phyloP scores from a whole-genome alignment of 2,797 vertebrate species.

The Betta splendens region DNA sequence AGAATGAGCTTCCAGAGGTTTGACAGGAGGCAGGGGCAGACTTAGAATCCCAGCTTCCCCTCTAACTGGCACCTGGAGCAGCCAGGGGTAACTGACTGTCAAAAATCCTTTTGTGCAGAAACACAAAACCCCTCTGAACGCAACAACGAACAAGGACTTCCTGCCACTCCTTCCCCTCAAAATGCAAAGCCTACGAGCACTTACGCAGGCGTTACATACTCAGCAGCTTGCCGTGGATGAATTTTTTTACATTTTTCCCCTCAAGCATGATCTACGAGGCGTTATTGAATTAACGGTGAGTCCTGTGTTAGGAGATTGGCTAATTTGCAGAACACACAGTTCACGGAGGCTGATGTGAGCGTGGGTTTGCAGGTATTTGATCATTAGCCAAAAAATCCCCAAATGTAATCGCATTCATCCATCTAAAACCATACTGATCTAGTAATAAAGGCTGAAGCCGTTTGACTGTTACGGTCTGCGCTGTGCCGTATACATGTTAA shows the following conservation, averaged over 20 bases:
- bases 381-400: neutral
- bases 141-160: constrained; percentile 12
- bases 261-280: no score
- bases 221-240: neutral
- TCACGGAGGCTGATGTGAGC: no score
- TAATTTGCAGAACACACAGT: no score
- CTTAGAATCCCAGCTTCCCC: constrained; percentile 24
- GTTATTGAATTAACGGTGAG: no score
- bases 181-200: constrained; percentile 1
- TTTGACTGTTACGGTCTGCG: constrained; percentile 12
- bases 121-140: constrained; percentile 41
- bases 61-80: constrained; percentile 36
- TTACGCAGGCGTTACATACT: neutral
- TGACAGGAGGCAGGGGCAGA: constrained; percentile 17
- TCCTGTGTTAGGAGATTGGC: no score
- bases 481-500: constrained; percentile 18
- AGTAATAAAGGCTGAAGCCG: constrained; percentile 9
- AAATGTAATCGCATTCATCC: neutral
- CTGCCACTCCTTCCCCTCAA: neutral
- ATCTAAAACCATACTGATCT: constrained; percentile 3
- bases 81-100: constrained; percentile 49
- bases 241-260: neutral
- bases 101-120: constrained; percentile 48
- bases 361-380: neutral
- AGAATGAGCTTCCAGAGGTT: constrained; percentile 33